These are phyloP conservation scores for Leptinotarsa juncta DNA, from an alignment of 2,888 invertebrate genomes.

Conservation along the genomic window DNA sequence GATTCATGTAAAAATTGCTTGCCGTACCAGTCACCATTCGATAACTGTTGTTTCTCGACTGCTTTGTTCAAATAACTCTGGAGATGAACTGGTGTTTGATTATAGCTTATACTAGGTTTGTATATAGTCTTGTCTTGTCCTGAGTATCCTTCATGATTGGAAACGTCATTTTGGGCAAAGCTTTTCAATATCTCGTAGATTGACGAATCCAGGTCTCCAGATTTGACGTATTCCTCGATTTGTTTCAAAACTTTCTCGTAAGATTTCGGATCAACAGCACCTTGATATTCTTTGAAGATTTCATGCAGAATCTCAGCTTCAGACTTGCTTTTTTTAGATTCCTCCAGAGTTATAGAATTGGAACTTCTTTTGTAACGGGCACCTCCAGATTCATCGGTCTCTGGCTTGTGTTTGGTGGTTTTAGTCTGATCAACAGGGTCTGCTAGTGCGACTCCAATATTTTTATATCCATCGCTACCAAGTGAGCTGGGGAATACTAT, in stretches of 20 bases:
- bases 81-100: background rate
- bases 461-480: constrained; percentile 43
- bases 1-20: too few relatives aligned
- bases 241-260: constrained; percentile 46
- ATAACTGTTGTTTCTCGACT: too few relatives aligned
- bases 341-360: background rate
- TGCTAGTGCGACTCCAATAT: constrained; percentile 45
- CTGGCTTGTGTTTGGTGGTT: constrained; percentile 46
- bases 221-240: constrained; percentile 41
- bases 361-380: background rate
- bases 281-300: constrained; percentile 49
- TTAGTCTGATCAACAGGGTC: constrained; percentile 46
- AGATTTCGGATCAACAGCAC: constrained; percentile 41
- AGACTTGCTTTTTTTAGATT: background rate
- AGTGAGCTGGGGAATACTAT: constrained; percentile 42
- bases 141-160: background rate
- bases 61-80: background rate
- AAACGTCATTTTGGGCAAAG: constrained; percentile 1
- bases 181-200: constrained; percentile 41
- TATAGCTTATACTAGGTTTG: too few relatives aligned
- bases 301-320: constrained; percentile 43
- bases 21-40: too few relatives aligned
- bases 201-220: constrained; percentile 43
- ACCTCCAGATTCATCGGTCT: constrained; percentile 16
- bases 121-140: too few relatives aligned